Percentiles rank a stretch among this genome's conserved stretches.
Conservation (phyloP, 2,797 vertebrate species). For the Oreortyx pictus region DNA sequence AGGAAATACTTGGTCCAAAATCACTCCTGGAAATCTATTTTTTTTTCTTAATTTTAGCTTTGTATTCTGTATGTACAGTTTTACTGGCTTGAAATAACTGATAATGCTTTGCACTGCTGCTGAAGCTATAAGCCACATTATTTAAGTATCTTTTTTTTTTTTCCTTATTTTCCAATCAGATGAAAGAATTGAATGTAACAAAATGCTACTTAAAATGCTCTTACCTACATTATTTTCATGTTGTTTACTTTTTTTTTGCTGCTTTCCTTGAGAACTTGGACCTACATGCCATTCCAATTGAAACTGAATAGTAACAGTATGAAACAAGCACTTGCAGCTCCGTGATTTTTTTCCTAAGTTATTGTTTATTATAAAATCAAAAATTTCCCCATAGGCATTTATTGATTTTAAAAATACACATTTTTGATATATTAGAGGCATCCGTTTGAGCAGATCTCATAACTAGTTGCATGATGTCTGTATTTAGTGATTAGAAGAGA, state of each 20-base stretch:
- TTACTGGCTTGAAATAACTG: neutral
- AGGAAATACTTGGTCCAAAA: neutral
- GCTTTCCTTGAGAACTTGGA: neutral
- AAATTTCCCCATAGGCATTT: neutral
- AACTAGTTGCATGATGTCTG: neutral
- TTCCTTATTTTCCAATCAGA: neutral
- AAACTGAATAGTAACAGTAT: neutral
- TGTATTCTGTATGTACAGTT: neutral
- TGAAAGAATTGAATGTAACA: neutral
- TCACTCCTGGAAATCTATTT: neutral
- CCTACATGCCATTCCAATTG: rapidly evolving
- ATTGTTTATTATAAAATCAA: neutral
- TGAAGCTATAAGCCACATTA: neutral
- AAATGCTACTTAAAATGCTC: neutral
- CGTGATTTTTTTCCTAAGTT: neutral
- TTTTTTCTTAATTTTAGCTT: neutral
- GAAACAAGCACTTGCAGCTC: neutral
- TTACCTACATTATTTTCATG: neutral
- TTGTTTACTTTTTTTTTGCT: neutral
- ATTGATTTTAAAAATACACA: neutral
- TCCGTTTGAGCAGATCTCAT: neutral
- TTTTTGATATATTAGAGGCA: neutral
- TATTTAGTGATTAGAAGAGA: constrained; percentile 44
- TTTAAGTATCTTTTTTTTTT: neutral
- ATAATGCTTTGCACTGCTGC: neutral